Evolutionary conservation across 2,113 vertebrate species (phyloP), one percentile per base, ranked within the genome.

Genomic region (Triplophysa tibetana): DNA sequence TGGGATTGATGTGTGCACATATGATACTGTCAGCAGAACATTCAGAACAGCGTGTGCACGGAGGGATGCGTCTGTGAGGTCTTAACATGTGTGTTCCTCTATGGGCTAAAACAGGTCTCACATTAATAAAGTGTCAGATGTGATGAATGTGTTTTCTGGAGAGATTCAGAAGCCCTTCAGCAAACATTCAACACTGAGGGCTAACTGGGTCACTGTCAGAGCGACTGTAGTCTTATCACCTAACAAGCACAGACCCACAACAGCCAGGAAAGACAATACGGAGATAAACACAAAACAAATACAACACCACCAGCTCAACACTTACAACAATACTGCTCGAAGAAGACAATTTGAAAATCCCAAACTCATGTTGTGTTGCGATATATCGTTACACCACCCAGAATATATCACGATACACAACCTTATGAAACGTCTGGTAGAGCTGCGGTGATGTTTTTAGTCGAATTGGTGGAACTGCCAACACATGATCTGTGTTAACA

Each of bases 181-280:
- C 19, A 33, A 6, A 12, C 48, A 67, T 62, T 29, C 13, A 65
- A 58, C 21, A 24, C 12, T 11, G 58, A 19, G 65, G 50, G 10
- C 41, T 82, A 66, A 82, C 23, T 82, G 67, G 78, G 66, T 81
- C 80, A 81, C 58, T 21, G 60, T 72, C 10, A 43, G 69, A 2
- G 38, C 8, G 43, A 45, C 48, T 24, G 54, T 1, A 10, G 19
- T 50, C 8, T 17, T 45, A 54, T 61, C 58, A 4, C 63, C 63
- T 58, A 41, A 17, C 17, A 21, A 26, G 14, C 45, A 64, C 19
- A 23, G 16, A 21, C 4, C 0, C 19, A n/a, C 54, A 58, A 16
- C 14, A 11, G n/a, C 24, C 12, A 19, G 14, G 29, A 43, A 56
- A 19, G 5, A 64, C 14, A 64, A 69, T 8, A 17, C 48, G 45